Evolutionary conservation across 2,113 vertebrate species (phyloP).

Genomic region (Pongo abelii): DNA sequence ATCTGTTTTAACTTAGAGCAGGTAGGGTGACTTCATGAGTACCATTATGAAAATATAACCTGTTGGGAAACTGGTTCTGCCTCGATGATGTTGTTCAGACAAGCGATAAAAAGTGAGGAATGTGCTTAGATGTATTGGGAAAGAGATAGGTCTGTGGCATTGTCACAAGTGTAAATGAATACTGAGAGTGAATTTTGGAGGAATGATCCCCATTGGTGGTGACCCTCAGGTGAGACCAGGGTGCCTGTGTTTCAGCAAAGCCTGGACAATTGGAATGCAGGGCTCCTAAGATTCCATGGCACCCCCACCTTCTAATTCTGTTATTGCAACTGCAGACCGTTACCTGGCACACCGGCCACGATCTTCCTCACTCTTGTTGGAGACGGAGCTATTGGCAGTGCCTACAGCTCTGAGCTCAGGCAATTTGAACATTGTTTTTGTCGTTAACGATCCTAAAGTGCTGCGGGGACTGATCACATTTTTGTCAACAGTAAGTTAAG

Average conservation of each 20-base stretch:
- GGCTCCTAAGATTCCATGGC: background rate
- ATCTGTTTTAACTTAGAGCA: background rate
- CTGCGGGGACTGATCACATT: too few relatives aligned
- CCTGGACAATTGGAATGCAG: background rate
- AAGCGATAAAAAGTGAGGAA: background rate
- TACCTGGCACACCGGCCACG: rapidly evolving
- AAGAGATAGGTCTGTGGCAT: background rate
- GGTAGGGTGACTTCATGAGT: background rate
- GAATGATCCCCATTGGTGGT: background rate
- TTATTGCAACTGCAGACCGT: background rate
- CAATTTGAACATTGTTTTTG: too few relatives aligned
- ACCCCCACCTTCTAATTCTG: background rate
- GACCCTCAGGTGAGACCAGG: background rate
- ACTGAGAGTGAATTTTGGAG: background rate
- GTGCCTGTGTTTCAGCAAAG: background rate
- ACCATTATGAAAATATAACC: too few relatives aligned
- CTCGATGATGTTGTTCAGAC: background rate
- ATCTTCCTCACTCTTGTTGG: rapidly evolving
- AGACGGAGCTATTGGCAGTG: too few relatives aligned
- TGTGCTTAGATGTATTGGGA: too few relatives aligned
- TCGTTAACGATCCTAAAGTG: too few relatives aligned
- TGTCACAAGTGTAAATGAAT: rapidly evolving
- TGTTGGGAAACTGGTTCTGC: background rate
- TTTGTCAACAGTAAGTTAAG: too few relatives aligned
- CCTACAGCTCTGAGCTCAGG: too few relatives aligned